Conservation (phyloP, 2,797 vertebrate species). For the Prunella strophiata region DNA sequence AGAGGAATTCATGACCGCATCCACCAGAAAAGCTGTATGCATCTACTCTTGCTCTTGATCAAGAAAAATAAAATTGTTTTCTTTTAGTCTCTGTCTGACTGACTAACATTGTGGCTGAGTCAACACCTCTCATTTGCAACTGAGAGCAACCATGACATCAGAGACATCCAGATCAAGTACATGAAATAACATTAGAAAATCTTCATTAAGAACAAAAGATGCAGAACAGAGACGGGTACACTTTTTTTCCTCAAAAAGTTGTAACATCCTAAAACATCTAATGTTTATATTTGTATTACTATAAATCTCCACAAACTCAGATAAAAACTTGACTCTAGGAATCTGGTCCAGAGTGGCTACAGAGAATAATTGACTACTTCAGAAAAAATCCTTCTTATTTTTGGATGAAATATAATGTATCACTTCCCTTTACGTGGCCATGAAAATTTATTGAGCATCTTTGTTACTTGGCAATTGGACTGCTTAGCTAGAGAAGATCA, state of each 20-base stretch:
- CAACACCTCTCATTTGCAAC: background rate
- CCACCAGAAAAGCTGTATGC: background rate
- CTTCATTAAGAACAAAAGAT: background rate
- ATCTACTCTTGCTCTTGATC: background rate
- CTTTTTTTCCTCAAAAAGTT: background rate
- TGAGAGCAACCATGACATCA: background rate
- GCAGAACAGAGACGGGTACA: background rate
- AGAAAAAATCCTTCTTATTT: background rate
- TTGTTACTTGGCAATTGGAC: background rate
- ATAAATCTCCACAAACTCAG: background rate
- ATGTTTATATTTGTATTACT: background rate
- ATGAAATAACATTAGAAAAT: background rate
- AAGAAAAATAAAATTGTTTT: background rate
- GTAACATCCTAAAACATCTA: background rate
- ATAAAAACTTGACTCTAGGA: background rate
- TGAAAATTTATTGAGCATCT: background rate
- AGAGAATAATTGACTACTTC: background rate
- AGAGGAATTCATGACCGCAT: background rate
- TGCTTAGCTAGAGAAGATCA: background rate
- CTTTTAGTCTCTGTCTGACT: background rate
- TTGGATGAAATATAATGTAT: background rate
- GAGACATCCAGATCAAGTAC: background rate
- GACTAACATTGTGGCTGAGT: background rate
- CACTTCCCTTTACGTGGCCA: background rate
- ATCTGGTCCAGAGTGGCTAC: background rate